Conservation (phyloP, 2,797 vertebrate genomes). For the Odontamblyopus lacepedii region DNA sequence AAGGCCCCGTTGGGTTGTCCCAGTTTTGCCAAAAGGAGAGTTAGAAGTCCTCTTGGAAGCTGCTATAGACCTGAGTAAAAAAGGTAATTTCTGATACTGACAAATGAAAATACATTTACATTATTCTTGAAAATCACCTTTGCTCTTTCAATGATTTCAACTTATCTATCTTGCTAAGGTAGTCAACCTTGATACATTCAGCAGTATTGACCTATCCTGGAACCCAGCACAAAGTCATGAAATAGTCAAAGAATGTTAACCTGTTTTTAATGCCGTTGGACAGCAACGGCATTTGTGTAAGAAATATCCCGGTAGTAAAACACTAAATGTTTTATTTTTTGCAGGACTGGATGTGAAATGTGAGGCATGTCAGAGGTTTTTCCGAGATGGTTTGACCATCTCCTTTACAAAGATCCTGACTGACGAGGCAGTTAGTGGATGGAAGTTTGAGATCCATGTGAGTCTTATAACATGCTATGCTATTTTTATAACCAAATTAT, state of each 20-base stretch:
- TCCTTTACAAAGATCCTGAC: slow-evolving; percentile 99
- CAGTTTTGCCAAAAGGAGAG: slow-evolving; percentile 99
- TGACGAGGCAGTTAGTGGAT: slow-evolving; percentile 98
- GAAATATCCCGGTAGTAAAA: background rate
- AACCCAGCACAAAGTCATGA: too few relatives aligned
- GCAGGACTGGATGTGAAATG: slow-evolving; percentile 98
- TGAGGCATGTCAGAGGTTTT: slow-evolving; percentile 99
- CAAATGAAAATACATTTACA: background rate
- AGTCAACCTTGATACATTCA: background rate
- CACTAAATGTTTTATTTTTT: slow-evolving; percentile 21
- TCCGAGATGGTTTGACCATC: slow-evolving; percentile 97
- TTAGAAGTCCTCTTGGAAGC: slow-evolving; percentile 99
- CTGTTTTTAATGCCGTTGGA: background rate
- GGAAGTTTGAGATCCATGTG: slow-evolving; percentile 99
- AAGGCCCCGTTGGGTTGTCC: slow-evolving; percentile 99
- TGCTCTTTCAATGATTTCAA: background rate
- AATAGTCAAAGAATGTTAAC: background rate
- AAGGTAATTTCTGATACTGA: slow-evolving; percentile 80
- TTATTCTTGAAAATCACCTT: background rate
- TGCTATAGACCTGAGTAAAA: slow-evolving; percentile 99
- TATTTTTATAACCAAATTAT: background rate
- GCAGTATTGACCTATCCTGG: background rate
- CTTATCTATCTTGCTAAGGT: too few relatives aligned
- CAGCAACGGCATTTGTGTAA: background rate
- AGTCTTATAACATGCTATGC: slow-evolving; percentile 59